Percentiles rank a stretch among this genome's conserved stretches.
These are phyloP conservation scores for Lineus longissimus DNA, from an alignment of 1,140 invertebrate species.

Conservation along the genomic window DNA sequence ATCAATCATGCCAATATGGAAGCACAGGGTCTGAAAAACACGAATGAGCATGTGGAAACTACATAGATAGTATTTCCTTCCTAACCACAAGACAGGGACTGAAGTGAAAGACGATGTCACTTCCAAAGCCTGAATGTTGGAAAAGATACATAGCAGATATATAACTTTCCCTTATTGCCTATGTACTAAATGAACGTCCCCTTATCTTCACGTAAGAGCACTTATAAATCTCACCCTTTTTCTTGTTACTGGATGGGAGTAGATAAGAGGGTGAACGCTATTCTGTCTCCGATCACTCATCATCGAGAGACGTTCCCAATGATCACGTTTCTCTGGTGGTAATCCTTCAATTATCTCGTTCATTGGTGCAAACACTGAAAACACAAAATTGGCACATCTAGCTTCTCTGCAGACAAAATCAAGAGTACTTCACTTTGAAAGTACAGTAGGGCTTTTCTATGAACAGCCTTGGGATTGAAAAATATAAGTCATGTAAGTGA, in stretches of 20 bases:
- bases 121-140: too few species aligned
- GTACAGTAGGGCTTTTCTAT: too few species aligned
- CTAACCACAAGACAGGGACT: too few species aligned
- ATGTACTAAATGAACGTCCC: too few species aligned
- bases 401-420: neutral
- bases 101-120: too few species aligned
- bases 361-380: constrained; percentile 53
- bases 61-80: too few species aligned
- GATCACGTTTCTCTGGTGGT: constrained; percentile 31
- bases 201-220: too few species aligned
- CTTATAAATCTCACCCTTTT: constrained; percentile 21
- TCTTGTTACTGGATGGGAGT: constrained; percentile 41
- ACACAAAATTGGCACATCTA: constrained; percentile 1
- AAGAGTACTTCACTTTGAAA: too few species aligned
- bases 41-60: constrained; percentile 10
- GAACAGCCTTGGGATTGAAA: too few species aligned
- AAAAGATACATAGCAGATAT: too few species aligned
- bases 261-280: constrained; percentile 54
- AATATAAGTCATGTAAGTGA: too few species aligned
- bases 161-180: too few species aligned
- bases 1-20: constrained; percentile 57
- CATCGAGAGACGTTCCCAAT: constrained; percentile 56
- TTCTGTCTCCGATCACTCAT: constrained; percentile 47
- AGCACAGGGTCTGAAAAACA: constrained; percentile 53
- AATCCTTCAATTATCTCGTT: constrained; percentile 53